Evolutionary conservation across 2,888 invertebrate genomes (phyloP), one percentile per base, ranked within the genome.

Genomic region (Spodoptera picta): DNA sequence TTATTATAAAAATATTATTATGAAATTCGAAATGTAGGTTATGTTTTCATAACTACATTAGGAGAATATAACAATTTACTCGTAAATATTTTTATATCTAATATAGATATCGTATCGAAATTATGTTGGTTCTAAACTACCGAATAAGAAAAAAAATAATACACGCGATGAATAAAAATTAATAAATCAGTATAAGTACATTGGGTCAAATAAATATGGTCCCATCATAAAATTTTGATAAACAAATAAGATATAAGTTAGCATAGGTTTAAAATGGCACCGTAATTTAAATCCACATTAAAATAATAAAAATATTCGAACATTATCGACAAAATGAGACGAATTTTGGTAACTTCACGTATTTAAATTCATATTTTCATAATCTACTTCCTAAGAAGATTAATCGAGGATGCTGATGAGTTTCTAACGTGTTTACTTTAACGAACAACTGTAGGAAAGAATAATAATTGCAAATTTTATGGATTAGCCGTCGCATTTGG

Each of bases 181-280:
- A 36, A 36, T 27, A 36, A 6, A 36, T 9, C 36, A 36, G 6
- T 36, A 9, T 36, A 36, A 36, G 36, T 65, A 64, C 48, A 76
- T 67, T 67, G 69, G 77, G 58, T 70, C 27, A 27, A 27, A 60
- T 42, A 47, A 66, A 76, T 27, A 47, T 62, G 66, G 60, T 63
- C 77, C 64, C 54, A 73, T 79, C 59, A 59, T 65, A 31, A 6
- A 69, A 66, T 58, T 3, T 43, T 47, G 57, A 66, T 49, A 64
- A 52, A 23, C 53, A 58, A 47, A 60, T 51, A 47, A 52, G 27
- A 57, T 50, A 60, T 54, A 59, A 46, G 27, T 50, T 48, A 48
- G 55, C 41, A 23, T 57, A 66, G 48, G 60, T 48, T 64, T 47
- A 76, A 19, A 69, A 77, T 77, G 77, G 79, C 80, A 77, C 74